Percentiles rank a stretch among this genome's conserved stretches.
phyloP scores from a whole-genome alignment of 2,797 vertebrate genomes.

The Chromobotia macracanthus region DNA sequence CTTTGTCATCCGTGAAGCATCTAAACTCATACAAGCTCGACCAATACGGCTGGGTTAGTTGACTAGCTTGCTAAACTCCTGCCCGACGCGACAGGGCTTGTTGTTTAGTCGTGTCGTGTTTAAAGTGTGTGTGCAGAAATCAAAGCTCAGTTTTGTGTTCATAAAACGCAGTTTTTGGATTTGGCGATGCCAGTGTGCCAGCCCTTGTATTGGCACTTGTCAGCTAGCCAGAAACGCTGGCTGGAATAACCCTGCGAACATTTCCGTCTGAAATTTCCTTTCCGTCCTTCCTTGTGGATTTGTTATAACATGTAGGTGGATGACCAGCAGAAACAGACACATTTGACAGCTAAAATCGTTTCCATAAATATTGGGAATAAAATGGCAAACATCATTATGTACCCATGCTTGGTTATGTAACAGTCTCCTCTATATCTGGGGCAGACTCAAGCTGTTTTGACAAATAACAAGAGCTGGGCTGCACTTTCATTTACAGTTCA shows the following conservation, averaged over 20 bases:
- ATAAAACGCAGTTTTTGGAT: not conserved
- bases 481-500: not conserved
- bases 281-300: not conserved
- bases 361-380: constrained; percentile 10
- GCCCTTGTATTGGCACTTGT: not conserved
- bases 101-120: too few relatives aligned
- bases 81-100: too few relatives aligned
- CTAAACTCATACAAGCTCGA: too few relatives aligned
- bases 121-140: too few relatives aligned
- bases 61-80: too few relatives aligned
- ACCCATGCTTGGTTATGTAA: constrained; percentile 14
- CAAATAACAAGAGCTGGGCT: not conserved
- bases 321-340: not conserved
- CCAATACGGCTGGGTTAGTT: too few relatives aligned
- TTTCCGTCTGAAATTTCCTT: too few relatives aligned
- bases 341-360: not conserved
- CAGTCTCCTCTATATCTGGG: not conserved
- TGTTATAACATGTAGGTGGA: constrained; percentile 1
- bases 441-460: constrained; percentile 1
- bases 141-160: not conserved
- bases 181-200: not conserved
- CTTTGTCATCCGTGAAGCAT: too few relatives aligned
- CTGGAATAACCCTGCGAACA: too few relatives aligned
- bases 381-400: not conserved
- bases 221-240: not conserved